Conservation (phyloP, 64 coral and sea anemone genomes). For the Catalaphyllia jardinei region DNA sequence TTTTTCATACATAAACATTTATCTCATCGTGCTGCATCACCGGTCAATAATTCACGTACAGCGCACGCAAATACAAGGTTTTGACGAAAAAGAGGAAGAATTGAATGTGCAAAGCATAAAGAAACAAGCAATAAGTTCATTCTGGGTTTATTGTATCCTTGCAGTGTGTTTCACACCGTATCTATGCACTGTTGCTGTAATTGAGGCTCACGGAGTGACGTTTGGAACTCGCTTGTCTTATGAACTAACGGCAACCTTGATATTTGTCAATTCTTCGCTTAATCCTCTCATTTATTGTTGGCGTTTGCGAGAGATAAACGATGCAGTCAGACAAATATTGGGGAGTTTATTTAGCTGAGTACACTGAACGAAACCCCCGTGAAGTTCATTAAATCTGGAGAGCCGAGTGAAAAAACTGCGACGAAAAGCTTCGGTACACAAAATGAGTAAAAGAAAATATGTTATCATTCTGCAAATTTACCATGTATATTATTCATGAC, state of each 20-base stretch:
- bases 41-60: constrained; percentile 5
- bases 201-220: neutral
- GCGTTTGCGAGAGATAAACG: constrained; percentile 35
- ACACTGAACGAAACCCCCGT: too few species aligned
- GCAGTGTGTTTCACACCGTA: constrained; percentile 23
- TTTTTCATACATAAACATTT: constrained; percentile 23
- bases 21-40: neutral
- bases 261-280: constrained; percentile 26
- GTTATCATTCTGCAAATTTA: too few species aligned
- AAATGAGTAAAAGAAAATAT: too few species aligned
- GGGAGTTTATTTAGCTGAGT: neutral
- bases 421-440: too few species aligned
- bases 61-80: neutral
- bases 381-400: too few species aligned
- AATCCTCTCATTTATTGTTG: constrained; percentile 43
- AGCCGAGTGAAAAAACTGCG: too few species aligned
- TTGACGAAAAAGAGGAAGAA: neutral
- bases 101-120: neutral
- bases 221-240: neutral
- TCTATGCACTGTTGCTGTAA: neutral
- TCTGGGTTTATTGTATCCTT: constrained; percentile 7
- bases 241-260: constrained; percentile 28
- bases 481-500: too few species aligned
- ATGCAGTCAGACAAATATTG: neutral
- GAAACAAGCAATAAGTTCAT: constrained; percentile 19